A percentile compares a stretch with the other conserved stretches of the same genome.
Conservation (phyloP, 1,140 invertebrate genomes). For the Drosophila persimilis region DNA sequence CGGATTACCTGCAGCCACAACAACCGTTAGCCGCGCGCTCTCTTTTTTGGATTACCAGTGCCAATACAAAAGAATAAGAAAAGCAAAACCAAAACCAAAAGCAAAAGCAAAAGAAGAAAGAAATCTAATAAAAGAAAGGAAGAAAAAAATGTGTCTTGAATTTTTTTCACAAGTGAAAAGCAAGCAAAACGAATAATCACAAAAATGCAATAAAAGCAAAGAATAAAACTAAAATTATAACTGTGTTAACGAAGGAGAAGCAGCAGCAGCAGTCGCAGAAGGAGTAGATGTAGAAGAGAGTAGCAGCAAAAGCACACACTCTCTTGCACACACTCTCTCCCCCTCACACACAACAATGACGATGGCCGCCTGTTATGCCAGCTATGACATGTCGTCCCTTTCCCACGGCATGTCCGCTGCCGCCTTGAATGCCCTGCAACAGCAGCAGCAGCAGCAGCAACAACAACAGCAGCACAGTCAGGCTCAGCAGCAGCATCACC, state of each 20-base stretch:
- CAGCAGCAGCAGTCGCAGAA: slow-evolving; percentile 37
- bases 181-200: slow-evolving; percentile 21
- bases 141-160: slow-evolving; percentile 40
- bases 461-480: slow-evolving; percentile 64
- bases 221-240: slow-evolving; percentile 41
- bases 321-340: too few species aligned
- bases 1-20: slow-evolving; percentile 70
- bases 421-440: slow-evolving; percentile 40
- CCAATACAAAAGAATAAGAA: slow-evolving; percentile 53
- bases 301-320: too few species aligned
- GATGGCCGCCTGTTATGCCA: slow-evolving; percentile 83
- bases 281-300: slow-evolving; percentile 5
- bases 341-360: slow-evolving; percentile 62
- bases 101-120: slow-evolving; percentile 19
- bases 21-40: slow-evolving; percentile 56
- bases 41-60: slow-evolving; percentile 80
- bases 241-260: slow-evolving; percentile 47
- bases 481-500: slow-evolving; percentile 56
- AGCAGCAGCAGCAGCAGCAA: slow-evolving; percentile 65
- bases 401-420: slow-evolving; percentile 67
- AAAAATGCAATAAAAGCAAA: slow-evolving; percentile 55
- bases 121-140: slow-evolving; percentile 39
- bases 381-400: slow-evolving; percentile 79
- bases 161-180: slow-evolving; percentile 53
- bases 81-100: slow-evolving; percentile 24